Evolutionary conservation across 2,113 vertebrate species (phyloP).

Genomic region (Fregetta grallaria): DNA sequence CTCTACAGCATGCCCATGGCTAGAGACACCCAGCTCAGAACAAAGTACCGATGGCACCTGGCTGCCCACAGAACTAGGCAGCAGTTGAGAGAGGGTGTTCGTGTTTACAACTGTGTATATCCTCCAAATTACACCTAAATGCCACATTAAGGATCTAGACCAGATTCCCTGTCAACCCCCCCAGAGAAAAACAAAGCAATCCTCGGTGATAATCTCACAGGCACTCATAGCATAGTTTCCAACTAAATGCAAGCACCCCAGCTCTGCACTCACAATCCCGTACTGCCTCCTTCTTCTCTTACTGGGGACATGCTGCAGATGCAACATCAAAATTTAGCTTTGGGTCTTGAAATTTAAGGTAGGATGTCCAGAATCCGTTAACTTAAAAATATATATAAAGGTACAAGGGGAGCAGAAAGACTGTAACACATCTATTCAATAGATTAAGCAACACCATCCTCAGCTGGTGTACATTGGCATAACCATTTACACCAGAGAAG

Average conservation of each 20-base stretch:
- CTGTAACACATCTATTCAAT: neutral
- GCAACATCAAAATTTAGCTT: neutral
- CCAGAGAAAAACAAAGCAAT: neutral
- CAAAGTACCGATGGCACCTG: fast-evolving
- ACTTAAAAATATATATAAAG: neutral
- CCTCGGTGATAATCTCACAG: neutral
- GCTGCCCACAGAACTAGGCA: fast-evolving
- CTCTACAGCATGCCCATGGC: fast-evolving
- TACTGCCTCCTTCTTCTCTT: neutral
- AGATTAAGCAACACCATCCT: conserved; percentile 56
- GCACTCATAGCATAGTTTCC: neutral
- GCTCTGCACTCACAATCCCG: neutral
- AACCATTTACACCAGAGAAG: neutral
- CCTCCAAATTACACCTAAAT: neutral
- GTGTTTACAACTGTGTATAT: neutral
- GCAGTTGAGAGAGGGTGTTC: neutral
- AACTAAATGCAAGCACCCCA: neutral
- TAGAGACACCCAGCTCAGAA: neutral
- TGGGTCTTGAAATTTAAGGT: neutral
- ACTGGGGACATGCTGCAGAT: fast-evolving
- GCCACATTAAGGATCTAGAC: neutral
- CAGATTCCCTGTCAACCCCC: neutral
- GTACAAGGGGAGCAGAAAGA: neutral
- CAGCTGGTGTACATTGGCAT: conserved; percentile 24
- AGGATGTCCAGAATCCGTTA: neutral